Evolutionary conservation across 2,888 invertebrate genomes (phyloP), one percentile per base, ranked within the genome.

Genomic region (Cabera pusaria): DNA sequence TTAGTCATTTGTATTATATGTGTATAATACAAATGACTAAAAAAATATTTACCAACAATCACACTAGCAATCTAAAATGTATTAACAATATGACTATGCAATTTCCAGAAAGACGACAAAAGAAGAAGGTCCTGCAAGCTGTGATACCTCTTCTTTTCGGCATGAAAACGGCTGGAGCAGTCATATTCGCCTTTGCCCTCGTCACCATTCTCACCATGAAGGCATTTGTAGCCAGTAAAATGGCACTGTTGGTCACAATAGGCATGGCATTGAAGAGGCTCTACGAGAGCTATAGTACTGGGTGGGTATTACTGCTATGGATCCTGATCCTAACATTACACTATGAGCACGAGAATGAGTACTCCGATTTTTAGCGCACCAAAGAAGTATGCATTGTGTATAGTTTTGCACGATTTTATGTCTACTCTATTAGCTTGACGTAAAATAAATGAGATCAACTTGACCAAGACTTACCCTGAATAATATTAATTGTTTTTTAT

Each of bases 101-200:
- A 23, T 21, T 51, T 47, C 4, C 49, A 57, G 57, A 76, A 67
- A 64, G 74, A 69, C 86, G 84, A 59, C 87, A 91, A 33, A 91
- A 91, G 44, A 91, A 91, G 49, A 93, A 93, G 58, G 89, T 92
- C 51, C 85, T 91, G 46, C 91, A 91, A 67, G 88, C 93, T 58
- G 80, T 93, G 35, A 77, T 94, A 5, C 93, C 94, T 3, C 84
- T 93, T 59, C 76, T 94, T 24, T 81, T 94, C 55, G 94, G 94
- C 12, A 92, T 93, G 75, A 94, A 93, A 59, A 90, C 92, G 0
- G 91, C 93, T 0, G 92, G 92, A 5, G 87, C 92, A 51, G 90
- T 91, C 24, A 84, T 93, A 48, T 85, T 93, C 26, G 91, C 90
- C 0, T 78, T 93, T 41, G 89, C 91, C 18, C 82, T 91, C 1